phyloP scores from a whole-genome alignment of 2,797 vertebrate species.

The Chanos chanos region DNA sequence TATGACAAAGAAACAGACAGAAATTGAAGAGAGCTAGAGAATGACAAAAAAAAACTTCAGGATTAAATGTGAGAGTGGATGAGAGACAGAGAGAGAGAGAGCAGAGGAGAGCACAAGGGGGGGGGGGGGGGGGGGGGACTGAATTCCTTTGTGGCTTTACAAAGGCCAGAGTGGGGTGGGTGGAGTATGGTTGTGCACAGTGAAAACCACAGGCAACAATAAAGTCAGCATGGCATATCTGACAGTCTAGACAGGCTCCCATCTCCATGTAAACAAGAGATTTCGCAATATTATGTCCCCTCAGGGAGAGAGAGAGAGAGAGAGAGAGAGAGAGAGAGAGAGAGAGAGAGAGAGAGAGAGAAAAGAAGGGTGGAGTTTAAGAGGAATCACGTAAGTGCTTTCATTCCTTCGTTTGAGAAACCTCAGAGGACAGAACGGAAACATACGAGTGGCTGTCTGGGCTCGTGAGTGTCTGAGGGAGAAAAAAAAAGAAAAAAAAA shows the following conservation, averaged over 20 bases:
- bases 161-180: neutral
- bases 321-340: neutral
- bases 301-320: neutral
- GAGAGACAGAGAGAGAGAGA: neutral
- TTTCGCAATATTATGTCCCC: neutral
- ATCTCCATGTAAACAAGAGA: neutral
- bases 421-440: too few relatives aligned
- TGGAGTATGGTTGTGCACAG: neutral
- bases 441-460: too few relatives aligned
- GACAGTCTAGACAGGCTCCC: constrained; percentile 18
- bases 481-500: too few relatives aligned
- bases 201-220: constrained; percentile 29
- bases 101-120: neutral
- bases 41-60: neutral
- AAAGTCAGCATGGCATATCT: constrained; percentile 16
- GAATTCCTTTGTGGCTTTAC: too few relatives aligned
- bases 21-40: neutral
- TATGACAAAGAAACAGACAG: constrained; percentile 42
- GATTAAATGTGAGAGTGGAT: neutral
- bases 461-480: too few relatives aligned
- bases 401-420: too few relatives aligned
- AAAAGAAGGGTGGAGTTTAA: too few relatives aligned
- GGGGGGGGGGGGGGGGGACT: neutral
- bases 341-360: too few relatives aligned
- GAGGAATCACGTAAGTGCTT: too few relatives aligned